Percentiles rank a stretch among this genome's conserved stretches.
Evolutionary conservation across 2,888 invertebrate species (phyloP).

Genomic region (Tanypteryx hageni): DNA sequence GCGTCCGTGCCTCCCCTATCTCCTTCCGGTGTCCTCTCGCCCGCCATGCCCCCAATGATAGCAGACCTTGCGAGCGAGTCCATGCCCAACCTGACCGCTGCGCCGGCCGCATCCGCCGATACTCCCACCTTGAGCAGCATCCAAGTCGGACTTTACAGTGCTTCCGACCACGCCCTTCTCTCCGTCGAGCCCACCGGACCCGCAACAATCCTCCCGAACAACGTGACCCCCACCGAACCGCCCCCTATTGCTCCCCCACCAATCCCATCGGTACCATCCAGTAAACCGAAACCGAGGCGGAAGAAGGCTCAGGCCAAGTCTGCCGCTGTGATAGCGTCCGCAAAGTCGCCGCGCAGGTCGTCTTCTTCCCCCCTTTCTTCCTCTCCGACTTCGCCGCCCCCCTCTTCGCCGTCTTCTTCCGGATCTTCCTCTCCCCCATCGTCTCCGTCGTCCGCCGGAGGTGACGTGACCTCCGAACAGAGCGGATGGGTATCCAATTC

Average conservation of each 20-base stretch:
- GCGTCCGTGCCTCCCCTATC: slow-evolving; percentile 74
- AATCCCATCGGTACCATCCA: background rate
- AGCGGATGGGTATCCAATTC: slow-evolving; percentile 91
- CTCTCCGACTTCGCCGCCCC: slow-evolving; percentile 45
- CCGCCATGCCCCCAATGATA: slow-evolving; percentile 77
- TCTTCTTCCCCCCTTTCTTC: slow-evolving; percentile 66
- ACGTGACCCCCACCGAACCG: slow-evolving; percentile 51
- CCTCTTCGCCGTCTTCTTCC: slow-evolving; percentile 17
- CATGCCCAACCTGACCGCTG: slow-evolving; percentile 80
- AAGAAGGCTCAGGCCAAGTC: slow-evolving; percentile 67
- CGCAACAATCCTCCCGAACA: slow-evolving; percentile 17
- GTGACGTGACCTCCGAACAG: slow-evolving; percentile 83
- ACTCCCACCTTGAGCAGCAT: slow-evolving; percentile 69
- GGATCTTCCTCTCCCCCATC: slow-evolving; percentile 66
- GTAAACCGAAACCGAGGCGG: slow-evolving; percentile 4
- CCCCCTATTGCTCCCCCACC: slow-evolving; percentile 36
- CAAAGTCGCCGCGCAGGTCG: slow-evolving; percentile 67
- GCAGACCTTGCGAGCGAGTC: slow-evolving; percentile 80
- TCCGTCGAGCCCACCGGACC: slow-evolving; percentile 69
- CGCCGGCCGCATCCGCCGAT: slow-evolving; percentile 69
- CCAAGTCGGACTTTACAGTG: slow-evolving; percentile 70
- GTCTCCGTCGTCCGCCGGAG: slow-evolving; percentile 72
- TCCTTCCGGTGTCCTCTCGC: slow-evolving; percentile 40
- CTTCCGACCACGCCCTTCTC: slow-evolving; percentile 70
- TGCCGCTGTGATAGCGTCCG: slow-evolving; percentile 65